These are phyloP conservation scores for Megathymus violae DNA, from an alignment of 1,140 invertebrate genomes.

Conservation along the genomic window DNA sequence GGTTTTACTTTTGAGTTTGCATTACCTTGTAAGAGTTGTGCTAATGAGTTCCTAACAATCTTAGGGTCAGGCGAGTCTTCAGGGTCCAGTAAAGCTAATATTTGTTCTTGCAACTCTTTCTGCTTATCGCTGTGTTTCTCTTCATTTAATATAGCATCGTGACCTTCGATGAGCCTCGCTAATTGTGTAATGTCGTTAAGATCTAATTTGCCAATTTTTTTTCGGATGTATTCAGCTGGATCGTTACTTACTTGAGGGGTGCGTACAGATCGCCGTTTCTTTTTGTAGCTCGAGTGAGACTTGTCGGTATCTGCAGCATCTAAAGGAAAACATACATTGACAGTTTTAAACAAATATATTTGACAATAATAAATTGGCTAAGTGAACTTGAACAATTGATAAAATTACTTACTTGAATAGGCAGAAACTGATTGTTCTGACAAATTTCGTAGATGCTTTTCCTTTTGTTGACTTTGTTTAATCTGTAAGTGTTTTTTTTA, in stretches of 20 bases:
- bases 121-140: conserved; percentile 56
- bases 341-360: too few species aligned
- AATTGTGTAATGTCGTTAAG: conserved; percentile 70
- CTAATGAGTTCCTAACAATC: conserved; percentile 57
- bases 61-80: conserved; percentile 66
- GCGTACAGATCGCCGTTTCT: conserved; percentile 62
- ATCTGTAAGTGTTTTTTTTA: conserved; percentile 56
- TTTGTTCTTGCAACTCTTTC: conserved; percentile 65
- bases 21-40: conserved; percentile 56
- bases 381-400: conserved; percentile 1
- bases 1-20: conserved; percentile 48
- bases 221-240: conserved; percentile 66
- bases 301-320: conserved; percentile 68
- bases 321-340: too few species aligned
- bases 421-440: conserved; percentile 56
- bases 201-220: conserved; percentile 69
- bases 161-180: conserved; percentile 65
- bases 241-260: conserved; percentile 77
- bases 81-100: conserved; percentile 64
- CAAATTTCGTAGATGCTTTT: conserved; percentile 59
- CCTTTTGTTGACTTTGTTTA: conserved; percentile 65
- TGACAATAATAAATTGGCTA: conserved; percentile 2
- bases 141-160: conserved; percentile 50
- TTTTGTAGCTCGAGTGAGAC: conserved; percentile 65
- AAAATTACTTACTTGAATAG: conserved; percentile 64